These are phyloP conservation scores for Xyrichtys novacula DNA, from an alignment of 2,797 vertebrate genomes.

Conservation along the genomic window DNA sequence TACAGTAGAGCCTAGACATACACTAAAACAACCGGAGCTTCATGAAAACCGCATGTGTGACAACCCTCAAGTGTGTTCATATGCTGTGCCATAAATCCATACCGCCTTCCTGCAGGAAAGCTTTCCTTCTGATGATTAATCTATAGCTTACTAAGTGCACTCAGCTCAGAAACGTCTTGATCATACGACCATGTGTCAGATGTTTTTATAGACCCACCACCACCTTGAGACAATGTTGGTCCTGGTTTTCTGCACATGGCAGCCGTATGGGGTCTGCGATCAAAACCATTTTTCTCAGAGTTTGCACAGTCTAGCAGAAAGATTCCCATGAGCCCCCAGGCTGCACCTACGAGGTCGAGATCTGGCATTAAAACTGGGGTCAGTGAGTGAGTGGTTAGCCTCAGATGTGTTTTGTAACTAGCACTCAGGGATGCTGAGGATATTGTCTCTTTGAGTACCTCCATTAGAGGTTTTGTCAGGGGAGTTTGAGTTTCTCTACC, in stretches of 20 bases:
- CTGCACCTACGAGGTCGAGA: conserved; percentile 53
- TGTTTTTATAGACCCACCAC: conserved; percentile 59
- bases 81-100: conserved; percentile 63
- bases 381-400: conserved; percentile 50
- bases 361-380: conserved; percentile 60
- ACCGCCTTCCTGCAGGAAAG: conserved; percentile 65
- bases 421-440: conserved; percentile 9
- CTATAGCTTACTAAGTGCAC: conserved; percentile 67
- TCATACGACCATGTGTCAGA: conserved; percentile 65
- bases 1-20: conserved; percentile 37
- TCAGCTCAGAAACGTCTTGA: conserved; percentile 54
- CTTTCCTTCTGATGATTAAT: conserved; percentile 76
- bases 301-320: conserved; percentile 25
- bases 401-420: conserved; percentile 57
- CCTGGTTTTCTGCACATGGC: conserved; percentile 67
- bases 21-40: conserved; percentile 47
- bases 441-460: conserved; percentile 7
- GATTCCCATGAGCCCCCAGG: conserved; percentile 61
- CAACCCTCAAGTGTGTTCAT: conserved; percentile 54
- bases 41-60: conserved; percentile 77
- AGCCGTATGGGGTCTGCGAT: conserved; percentile 50
- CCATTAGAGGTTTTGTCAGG: background rate
- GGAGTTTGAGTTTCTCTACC: too few relatives aligned
- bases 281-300: conserved; percentile 12
- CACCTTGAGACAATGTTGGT: conserved; percentile 36